Base-by-base conservation (phyloP, 1,140 invertebrate genomes). In the Lepidotrigona ventralis region DNA sequence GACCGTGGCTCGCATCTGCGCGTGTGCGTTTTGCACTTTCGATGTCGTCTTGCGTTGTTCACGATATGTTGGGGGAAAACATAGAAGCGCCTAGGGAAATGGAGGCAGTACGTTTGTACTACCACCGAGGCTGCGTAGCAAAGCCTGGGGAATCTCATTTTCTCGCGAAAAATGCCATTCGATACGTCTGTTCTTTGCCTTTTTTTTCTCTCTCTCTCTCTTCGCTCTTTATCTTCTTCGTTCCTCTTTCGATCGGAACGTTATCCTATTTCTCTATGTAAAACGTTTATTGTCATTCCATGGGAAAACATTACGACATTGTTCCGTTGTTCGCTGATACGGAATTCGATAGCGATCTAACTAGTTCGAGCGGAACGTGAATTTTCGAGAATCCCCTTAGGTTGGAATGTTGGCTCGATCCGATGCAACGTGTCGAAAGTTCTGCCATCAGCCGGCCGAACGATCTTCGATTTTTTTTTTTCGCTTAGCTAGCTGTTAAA, bases 131-230 rank as follows among this genome's bases (percentile, higher is more conserved):
- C n/a, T 29, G 14, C 14, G 51, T 39, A 9, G n/a, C 23, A 46
- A 51, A 75, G 53, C 53, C 60, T 21, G 19, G 39, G 79, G 33
- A 77, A 82, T 82, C 80, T 82, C 73, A 76, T 83, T 83, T 83
- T 46, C 54, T 33, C 56, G 51, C 63, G 56, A 79, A 66, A 63
- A 64, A 29, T 26, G 75, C 54, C 46, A 72, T 64, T 68, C 76
- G 77, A 79, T 78, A 51, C n/a, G 60, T 56, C 19, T 21, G 21
- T 12, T 75, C 29, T n/a, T 46, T 39, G 29, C 23, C 66, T 3
- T 14, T 39, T 29, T 19, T 19, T 46, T 66, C 8, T 15, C 15
- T 53, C 51, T 17, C 51, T 68, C 9, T 5, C 17, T 29, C 19
- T 33, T n/a, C 51, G 23, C 51, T 69, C 9, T 5, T 17, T 29